These are phyloP conservation scores for Epinephelus malabaricus DNA, from an alignment of 2,797 vertebrate genomes.

Conservation along the genomic window DNA sequence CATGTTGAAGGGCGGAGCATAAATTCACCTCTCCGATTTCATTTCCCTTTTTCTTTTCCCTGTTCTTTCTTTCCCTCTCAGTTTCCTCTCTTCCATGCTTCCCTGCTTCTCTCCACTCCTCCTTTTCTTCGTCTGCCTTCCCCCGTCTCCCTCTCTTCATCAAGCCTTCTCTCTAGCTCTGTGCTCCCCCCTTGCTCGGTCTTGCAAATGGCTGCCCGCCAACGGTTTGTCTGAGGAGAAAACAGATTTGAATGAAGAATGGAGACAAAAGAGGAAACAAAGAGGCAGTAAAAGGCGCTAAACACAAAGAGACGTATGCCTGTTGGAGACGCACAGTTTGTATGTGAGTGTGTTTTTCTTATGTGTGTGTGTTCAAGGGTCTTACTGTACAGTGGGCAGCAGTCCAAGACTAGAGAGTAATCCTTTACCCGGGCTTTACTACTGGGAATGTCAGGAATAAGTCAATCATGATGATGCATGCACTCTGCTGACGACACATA, in stretches of 20 bases:
- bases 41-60: slow-evolving; percentile 14
- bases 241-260: slow-evolving; percentile 79
- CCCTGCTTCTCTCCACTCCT: slow-evolving; percentile 32
- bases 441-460: slow-evolving; percentile 75
- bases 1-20: slow-evolving; percentile 14
- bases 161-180: slow-evolving; percentile 31
- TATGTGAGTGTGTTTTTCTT: slow-evolving; percentile 48
- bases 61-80: slow-evolving; percentile 20
- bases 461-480: slow-evolving; percentile 79
- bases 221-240: slow-evolving; percentile 74
- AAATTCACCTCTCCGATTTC: slow-evolving; percentile 38
- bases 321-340: slow-evolving; percentile 65
- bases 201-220: slow-evolving; percentile 78
- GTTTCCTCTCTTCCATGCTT: slow-evolving; percentile 50
- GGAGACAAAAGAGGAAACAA: slow-evolving; percentile 79
- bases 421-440: slow-evolving; percentile 74
- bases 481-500: slow-evolving; percentile 67
- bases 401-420: slow-evolving; percentile 78
- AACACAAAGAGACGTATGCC: slow-evolving; percentile 71
- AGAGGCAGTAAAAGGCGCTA: slow-evolving; percentile 67
- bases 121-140: slow-evolving; percentile 17
- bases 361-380: slow-evolving; percentile 63
- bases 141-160: slow-evolving; percentile 47
- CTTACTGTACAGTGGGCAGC: slow-evolving; percentile 79
- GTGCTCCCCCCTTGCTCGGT: slow-evolving; percentile 62